Conservation (phyloP, 2,113 vertebrate species). For the Rhinopomastus cyanomelas region DNA sequence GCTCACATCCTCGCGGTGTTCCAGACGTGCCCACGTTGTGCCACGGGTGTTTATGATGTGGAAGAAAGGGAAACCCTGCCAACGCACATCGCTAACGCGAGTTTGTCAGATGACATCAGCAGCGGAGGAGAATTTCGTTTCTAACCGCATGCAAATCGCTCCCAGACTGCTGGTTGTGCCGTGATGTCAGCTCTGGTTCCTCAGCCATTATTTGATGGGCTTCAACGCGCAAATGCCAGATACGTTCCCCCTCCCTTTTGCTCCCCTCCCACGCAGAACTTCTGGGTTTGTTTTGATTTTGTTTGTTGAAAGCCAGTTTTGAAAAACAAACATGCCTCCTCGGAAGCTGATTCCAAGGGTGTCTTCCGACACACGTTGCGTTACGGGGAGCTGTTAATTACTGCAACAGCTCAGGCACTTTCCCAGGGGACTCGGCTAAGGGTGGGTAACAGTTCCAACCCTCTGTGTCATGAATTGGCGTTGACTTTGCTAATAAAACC, state of each 20-base stretch:
- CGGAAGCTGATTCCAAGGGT: conserved; percentile 48
- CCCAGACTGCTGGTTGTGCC: conserved; percentile 52
- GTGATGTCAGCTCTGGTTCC: conserved; percentile 70
- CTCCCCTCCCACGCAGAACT: conserved; percentile 18
- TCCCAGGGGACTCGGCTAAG: conserved; percentile 32
- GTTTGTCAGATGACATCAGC: conserved; percentile 71
- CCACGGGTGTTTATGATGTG: conserved; percentile 61
- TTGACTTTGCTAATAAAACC: conserved; percentile 37
- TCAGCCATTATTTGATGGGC: conserved; percentile 58
- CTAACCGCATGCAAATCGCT: conserved; percentile 67
- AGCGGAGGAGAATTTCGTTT: conserved; percentile 55
- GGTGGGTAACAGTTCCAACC: conserved; percentile 9
- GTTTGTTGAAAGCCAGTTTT: conserved; percentile 59
- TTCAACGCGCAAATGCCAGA: conserved; percentile 7
- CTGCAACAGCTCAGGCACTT: conserved; percentile 41
- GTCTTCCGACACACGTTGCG: conserved; percentile 51
- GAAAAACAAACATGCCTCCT: conserved; percentile 64
- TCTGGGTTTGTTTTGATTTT: conserved; percentile 63
- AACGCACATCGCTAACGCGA: conserved; percentile 54
- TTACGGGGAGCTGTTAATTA: conserved; percentile 64
- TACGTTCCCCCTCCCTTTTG: background rate
- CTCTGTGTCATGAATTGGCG: conserved; percentile 62
- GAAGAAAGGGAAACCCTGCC: conserved; percentile 61
- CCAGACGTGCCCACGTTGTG: conserved; percentile 13
- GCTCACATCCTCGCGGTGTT: background rate